Evolutionary conservation across 2,888 invertebrate genomes (phyloP).

Genomic region (Podabrus alpinus): DNA sequence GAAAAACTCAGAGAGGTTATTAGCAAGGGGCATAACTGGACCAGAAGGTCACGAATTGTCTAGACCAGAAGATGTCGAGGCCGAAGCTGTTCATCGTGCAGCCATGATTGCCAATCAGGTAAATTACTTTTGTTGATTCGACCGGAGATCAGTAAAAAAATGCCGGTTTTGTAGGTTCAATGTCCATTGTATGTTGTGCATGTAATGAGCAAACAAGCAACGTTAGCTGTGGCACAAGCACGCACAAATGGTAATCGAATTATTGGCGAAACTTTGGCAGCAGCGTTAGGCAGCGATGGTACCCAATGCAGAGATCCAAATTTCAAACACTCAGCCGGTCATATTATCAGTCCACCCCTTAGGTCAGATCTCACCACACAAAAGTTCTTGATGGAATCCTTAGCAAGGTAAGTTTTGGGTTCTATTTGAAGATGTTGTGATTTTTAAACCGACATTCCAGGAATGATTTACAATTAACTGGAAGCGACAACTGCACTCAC

Average conservation of each 20-base stretch:
- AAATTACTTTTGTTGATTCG: neutral
- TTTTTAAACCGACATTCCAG: conserved; percentile 57
- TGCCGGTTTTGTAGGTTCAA: conserved; percentile 64
- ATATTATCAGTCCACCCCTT: conserved; percentile 88
- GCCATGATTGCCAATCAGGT: conserved; percentile 86
- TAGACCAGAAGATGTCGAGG: conserved; percentile 90
- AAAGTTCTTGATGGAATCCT: conserved; percentile 74
- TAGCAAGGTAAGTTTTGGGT: conserved; percentile 71
- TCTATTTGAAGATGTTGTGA: neutral
- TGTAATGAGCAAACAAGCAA: conserved; percentile 88
- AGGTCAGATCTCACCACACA: conserved; percentile 84
- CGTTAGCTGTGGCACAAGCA: conserved; percentile 71
- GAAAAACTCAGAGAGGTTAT: conserved; percentile 80
- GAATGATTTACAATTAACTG: conserved; percentile 83
- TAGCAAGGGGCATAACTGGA: conserved; percentile 81
- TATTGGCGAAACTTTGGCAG: conserved; percentile 89
- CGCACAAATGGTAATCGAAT: conserved; percentile 65
- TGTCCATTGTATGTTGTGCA: conserved; percentile 89
- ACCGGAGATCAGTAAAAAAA: neutral
- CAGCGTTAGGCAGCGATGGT: conserved; percentile 70
- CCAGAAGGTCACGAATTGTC: conserved; percentile 90
- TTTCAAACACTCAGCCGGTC: conserved; percentile 91
- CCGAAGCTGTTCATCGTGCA: conserved; percentile 91
- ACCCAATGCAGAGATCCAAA: conserved; percentile 78
- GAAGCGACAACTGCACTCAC: conserved; percentile 93